Conservation (phyloP, 2,113 vertebrate genomes). For the Delphinapterus leucas region DNA sequence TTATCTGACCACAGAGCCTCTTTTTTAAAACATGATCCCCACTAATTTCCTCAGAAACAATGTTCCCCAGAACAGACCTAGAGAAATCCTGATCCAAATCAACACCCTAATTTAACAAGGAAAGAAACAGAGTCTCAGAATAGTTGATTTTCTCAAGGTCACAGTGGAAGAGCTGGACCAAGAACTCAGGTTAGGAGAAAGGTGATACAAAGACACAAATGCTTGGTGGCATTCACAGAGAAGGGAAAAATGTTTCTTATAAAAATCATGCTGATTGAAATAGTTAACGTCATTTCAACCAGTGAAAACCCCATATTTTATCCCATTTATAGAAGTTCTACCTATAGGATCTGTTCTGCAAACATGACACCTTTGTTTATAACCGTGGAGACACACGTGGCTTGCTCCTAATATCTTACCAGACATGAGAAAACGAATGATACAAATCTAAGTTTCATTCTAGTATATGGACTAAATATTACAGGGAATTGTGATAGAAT, state of each 20-base stretch:
- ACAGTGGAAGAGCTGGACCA: background rate
- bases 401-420: constrained; percentile 70
- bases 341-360: constrained; percentile 75
- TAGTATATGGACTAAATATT: constrained; percentile 55
- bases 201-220: background rate
- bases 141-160: background rate
- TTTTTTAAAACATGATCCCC: background rate
- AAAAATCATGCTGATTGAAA: background rate
- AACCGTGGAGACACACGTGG: constrained; percentile 73
- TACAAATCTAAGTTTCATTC: constrained; percentile 61
- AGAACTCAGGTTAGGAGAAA: background rate
- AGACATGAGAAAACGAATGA: constrained; percentile 56
- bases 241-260: background rate
- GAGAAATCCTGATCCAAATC: background rate
- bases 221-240: background rate
- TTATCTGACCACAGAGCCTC: background rate
- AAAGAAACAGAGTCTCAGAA: background rate
- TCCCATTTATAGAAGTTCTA: constrained; percentile 58
- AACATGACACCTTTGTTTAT: constrained; percentile 77
- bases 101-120: background rate
- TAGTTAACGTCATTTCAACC: constrained; percentile 15
- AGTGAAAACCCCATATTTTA: constrained; percentile 22
- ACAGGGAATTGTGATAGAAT: background rate
- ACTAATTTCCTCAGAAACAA: constrained; percentile 11
- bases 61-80: background rate